phyloP scores from a whole-genome alignment of 92 coral and sea anemone genomes.

The Epizoanthus illoricatus region DNA sequence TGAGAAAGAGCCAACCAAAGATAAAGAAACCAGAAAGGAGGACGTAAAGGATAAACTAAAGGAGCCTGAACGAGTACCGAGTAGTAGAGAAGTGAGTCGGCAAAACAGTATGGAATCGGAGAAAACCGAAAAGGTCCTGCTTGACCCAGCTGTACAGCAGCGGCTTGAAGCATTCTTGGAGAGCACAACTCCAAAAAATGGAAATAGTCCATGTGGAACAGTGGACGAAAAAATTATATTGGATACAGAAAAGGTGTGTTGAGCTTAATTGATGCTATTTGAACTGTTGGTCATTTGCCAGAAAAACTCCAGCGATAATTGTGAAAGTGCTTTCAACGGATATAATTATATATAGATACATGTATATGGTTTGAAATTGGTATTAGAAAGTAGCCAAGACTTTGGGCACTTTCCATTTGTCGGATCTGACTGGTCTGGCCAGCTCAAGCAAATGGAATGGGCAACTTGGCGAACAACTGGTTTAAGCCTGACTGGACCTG shows the following conservation, averaged over 20 bases:
- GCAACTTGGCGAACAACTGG: no score
- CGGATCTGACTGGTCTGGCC: no score
- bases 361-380: no score
- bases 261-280: background rate
- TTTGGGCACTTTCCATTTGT: no score
- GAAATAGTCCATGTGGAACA: constrained; percentile 77
- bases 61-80: constrained; percentile 33
- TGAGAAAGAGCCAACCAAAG: constrained; percentile 46
- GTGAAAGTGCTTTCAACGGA: background rate
- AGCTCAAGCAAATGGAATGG: no score
- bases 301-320: background rate
- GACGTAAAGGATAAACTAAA: constrained; percentile 45
- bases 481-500: no score
- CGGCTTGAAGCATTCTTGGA: constrained; percentile 64
- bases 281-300: background rate
- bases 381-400: no score
- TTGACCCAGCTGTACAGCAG: constrained; percentile 51
- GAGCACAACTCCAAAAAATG: constrained; percentile 46
- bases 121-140: constrained; percentile 7
- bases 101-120: constrained; percentile 56
- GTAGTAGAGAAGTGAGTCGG: constrained; percentile 32
- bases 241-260: constrained; percentile 62
- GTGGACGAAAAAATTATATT: constrained; percentile 57
- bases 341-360: no score
- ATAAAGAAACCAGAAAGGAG: constrained; percentile 35